A percentile compares a stretch with the other conserved stretches of the same genome.
Conservation (phyloP, 2,113 vertebrate species). For the Stegastes partitus region DNA sequence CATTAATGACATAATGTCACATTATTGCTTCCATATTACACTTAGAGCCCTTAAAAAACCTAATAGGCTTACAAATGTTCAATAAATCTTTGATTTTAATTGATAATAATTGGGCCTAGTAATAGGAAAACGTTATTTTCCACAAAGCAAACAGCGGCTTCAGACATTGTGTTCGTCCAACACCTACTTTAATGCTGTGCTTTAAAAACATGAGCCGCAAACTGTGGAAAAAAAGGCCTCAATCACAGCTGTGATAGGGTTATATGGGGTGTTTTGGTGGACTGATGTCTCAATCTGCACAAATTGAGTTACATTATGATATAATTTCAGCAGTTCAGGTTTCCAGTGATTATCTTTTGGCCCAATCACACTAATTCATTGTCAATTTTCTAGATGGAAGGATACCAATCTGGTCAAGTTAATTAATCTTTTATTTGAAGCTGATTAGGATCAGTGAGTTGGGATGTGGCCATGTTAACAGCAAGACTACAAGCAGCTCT, state of each 20-base stretch:
- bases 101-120: constrained; percentile 9
- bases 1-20: constrained; percentile 4
- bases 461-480: background rate
- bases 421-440: background rate
- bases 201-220: background rate
- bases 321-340: no score
- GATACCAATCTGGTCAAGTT: background rate
- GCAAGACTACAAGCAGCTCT: background rate
- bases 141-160: constrained; percentile 18
- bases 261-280: background rate
- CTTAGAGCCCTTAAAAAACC: background rate
- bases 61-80: background rate
- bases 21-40: background rate
- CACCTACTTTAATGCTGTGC: background rate
- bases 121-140: background rate
- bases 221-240: background rate
- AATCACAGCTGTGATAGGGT: background rate
- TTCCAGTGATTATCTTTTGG: background rate
- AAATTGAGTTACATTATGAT: no score
- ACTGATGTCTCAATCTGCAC: background rate
- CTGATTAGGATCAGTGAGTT: background rate
- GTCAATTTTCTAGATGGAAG: background rate
- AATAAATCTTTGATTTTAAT: constrained; percentile 44
- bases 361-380: background rate
- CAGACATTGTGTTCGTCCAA: background rate